Base-by-base conservation (phyloP, 2,113 vertebrate species). In the Lipophrys pholis region DNA sequence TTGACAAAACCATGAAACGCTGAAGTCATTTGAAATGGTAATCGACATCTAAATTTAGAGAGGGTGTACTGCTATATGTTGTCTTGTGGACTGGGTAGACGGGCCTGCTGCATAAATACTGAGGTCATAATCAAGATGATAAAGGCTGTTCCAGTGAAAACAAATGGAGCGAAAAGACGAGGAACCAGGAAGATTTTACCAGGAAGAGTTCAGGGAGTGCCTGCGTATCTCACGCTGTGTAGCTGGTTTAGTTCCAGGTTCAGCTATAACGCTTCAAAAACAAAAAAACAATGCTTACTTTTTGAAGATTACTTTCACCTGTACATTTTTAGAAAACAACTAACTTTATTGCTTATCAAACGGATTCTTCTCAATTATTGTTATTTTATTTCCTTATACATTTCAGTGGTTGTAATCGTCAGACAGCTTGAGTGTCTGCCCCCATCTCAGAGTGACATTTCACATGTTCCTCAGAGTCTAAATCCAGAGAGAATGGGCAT, bases 61-160 rank as follows among this genome's bases (percentile, higher is more conserved):
- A 40, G 30, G 43, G 68, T 38, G 63, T 45, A 39, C 48, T 15
- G 52, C 35, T 68, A 57, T 21, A 35, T 68, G 50, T 54, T 76
- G 72, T 67, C 21, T 72, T 78, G 8, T 39, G 60, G 68, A 56
- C 30, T 15, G 58, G 12, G 5, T 71, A 45, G 38, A 36, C 16
- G 71, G 70, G 71, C 77, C 36, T 50, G 6, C 1, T 56, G 57
- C 38, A 59, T 62, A 78, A 78, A 61, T 67, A 73, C 71, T 78
- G 83, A 89, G 73, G 52, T 83, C 83, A 84, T 65, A 53, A 49
- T 74, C 35, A 38, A 57, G 67, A 65, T 21, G 73, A 89, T 82
- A 87, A 78, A 53, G 15, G 7, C 12, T 30, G 21, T 30, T 30
- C 21, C 21, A 30, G 21, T 30, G 21, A 30, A 30, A 30, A 30